Evolutionary conservation across 2,888 invertebrate species (phyloP).

Genomic region (Eubasilissa splendida): DNA sequence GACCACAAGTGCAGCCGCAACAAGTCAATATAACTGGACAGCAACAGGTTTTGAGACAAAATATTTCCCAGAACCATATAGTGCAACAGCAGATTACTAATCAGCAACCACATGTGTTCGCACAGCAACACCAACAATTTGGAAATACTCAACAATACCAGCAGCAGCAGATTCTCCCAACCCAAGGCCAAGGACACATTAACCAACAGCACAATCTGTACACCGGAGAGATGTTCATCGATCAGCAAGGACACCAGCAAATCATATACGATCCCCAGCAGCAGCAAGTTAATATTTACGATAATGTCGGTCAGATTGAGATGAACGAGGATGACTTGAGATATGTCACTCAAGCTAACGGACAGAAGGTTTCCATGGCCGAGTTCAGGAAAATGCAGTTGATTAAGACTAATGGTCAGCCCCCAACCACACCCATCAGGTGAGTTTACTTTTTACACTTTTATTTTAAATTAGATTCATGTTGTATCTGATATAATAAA

Average conservation of each 20-base stretch:
- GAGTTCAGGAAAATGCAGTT: slow-evolving; percentile 68
- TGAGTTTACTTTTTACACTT: neutral
- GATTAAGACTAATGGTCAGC: slow-evolving; percentile 53
- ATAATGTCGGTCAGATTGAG: slow-evolving; percentile 65
- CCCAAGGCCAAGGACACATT: slow-evolving; percentile 50
- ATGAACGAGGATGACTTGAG: slow-evolving; percentile 67
- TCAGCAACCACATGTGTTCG: slow-evolving; percentile 44
- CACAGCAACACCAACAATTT: slow-evolving; percentile 51
- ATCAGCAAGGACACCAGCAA: slow-evolving; percentile 58
- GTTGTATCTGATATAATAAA: no score
- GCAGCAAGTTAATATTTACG: slow-evolving; percentile 62
- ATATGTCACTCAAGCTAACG: slow-evolving; percentile 66
- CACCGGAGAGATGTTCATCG: slow-evolving; percentile 50
- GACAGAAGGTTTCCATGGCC: slow-evolving; percentile 69
- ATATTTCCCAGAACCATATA: slow-evolving; percentile 30
- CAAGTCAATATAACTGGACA: slow-evolving; percentile 24
- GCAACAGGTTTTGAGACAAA: slow-evolving; percentile 37
- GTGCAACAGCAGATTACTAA: slow-evolving; percentile 32
- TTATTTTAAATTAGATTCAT: no score
- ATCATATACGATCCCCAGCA: slow-evolving; percentile 58
- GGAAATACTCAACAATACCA: slow-evolving; percentile 48
- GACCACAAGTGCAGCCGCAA: slow-evolving; percentile 39
- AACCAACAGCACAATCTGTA: slow-evolving; percentile 50
- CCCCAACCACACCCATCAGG: slow-evolving; percentile 52
- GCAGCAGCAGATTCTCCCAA: slow-evolving; percentile 56